Evolutionary conservation across 2,888 invertebrate genomes (phyloP).

Genomic region (Vannuccia rotundouncinata): DNA sequence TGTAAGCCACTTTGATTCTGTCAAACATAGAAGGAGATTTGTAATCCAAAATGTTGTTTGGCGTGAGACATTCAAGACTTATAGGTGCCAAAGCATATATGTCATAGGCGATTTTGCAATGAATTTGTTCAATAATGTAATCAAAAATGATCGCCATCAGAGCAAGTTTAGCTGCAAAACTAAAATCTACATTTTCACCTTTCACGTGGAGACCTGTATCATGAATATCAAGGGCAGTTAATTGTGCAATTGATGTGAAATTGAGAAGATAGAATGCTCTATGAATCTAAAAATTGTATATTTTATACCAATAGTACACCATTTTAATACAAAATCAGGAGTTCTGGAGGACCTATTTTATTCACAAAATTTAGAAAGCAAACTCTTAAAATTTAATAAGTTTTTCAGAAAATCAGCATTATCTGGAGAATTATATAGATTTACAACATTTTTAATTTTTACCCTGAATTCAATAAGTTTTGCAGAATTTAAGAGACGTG

Average conservation of each 20-base stretch:
- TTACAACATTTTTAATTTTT: too few relatives aligned
- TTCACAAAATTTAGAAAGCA: too few relatives aligned
- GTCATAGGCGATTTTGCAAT: not conserved
- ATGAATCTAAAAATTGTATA: not conserved
- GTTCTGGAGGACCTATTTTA: too few relatives aligned
- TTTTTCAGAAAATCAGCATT: too few relatives aligned
- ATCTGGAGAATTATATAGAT: too few relatives aligned
- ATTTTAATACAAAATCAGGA: too few relatives aligned
- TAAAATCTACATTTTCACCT: not conserved
- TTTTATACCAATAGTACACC: not conserved
- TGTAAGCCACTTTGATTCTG: constrained; percentile 2
- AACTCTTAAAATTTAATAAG: too few relatives aligned
- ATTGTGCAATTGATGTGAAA: not conserved
- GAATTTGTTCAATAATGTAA: not conserved
- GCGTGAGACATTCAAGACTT: not conserved
- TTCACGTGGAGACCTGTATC: not conserved
- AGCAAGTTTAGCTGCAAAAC: not conserved
- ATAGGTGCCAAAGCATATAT: not conserved
- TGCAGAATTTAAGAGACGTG: too few relatives aligned
- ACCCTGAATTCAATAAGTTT: too few relatives aligned
- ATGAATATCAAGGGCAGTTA: not conserved
- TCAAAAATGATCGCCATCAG: not conserved
- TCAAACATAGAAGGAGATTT: constrained; percentile 3
- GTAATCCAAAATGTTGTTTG: not conserved
- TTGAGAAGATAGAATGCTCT: too few relatives aligned